A percentile compares a stretch with the other conserved stretches of the same genome.
phyloP scores from a whole-genome alignment of 2,113 vertebrate genomes.

The Mastomys natalensis region DNA sequence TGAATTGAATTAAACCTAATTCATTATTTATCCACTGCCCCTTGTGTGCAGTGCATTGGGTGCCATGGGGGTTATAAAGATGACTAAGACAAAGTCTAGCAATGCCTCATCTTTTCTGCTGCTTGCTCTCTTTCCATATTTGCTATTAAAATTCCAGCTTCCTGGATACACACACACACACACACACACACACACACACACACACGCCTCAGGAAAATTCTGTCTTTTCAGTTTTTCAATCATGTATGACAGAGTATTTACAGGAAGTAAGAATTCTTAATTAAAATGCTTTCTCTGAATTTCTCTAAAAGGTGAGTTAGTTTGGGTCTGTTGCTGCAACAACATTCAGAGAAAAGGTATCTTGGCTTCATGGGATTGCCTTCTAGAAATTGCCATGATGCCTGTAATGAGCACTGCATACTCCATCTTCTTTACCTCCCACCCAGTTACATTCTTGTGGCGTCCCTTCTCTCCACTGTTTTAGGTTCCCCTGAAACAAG shows the following conservation, averaged over 20 bases:
- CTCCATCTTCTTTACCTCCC: conserved; percentile 75
- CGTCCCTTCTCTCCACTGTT: conserved; percentile 13
- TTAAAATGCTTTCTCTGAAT: conserved; percentile 68
- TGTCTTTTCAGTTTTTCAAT: conserved; percentile 48
- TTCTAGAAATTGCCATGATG: conserved; percentile 62
- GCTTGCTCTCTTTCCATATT: conserved; percentile 60
- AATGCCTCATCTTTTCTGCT: conserved; percentile 66
- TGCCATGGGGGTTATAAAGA: conserved; percentile 68
- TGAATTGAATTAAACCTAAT: conserved; percentile 71
- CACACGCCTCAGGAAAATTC: conserved; percentile 5
- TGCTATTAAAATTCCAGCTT: conserved; percentile 66
- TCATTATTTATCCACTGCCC: conserved; percentile 65
- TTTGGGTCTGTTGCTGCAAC: conserved; percentile 61
- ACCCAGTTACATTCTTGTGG: conserved; percentile 51
- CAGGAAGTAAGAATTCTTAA: conserved; percentile 52
- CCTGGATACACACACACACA: conserved; percentile 12
- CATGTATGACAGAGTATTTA: conserved; percentile 8
- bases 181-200: not conserved
- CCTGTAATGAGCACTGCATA: conserved; percentile 53
- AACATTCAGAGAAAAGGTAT: conserved; percentile 62
- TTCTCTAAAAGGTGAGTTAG: conserved; percentile 64
- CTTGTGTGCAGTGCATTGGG: conserved; percentile 65
- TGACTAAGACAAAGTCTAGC: conserved; percentile 81
- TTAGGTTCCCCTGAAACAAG: conserved; percentile 54
- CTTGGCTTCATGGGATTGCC: conserved; percentile 48